Evolutionary conservation across 2,113 vertebrate genomes (phyloP).

Genomic region (Podiceps cristatus): DNA sequence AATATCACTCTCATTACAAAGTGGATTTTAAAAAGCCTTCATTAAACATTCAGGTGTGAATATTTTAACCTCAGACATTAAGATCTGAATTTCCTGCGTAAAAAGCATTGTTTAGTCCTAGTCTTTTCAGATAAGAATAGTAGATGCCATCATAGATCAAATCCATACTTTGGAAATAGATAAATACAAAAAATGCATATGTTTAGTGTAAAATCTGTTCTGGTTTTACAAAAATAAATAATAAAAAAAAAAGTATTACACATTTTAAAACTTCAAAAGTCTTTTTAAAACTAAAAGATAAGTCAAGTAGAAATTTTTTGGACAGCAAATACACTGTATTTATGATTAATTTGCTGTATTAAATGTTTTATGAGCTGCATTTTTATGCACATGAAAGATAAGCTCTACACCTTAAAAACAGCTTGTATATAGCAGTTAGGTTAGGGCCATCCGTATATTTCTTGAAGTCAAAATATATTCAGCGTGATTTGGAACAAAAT

Average conservation of each 20-base stretch:
- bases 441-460: not conserved
- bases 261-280: not conserved
- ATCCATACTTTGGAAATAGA: not conserved
- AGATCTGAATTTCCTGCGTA: not conserved
- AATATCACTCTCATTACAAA: not conserved
- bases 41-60: not conserved
- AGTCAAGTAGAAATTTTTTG: not conserved
- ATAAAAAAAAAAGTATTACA: not conserved
- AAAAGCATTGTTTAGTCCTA: not conserved
- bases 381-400: not conserved
- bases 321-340: not conserved
- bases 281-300: not conserved
- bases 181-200: not conserved
- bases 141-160: not conserved
- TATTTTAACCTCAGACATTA: not conserved
- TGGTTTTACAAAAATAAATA: not conserved
- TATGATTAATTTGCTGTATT: not conserved
- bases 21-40: not conserved
- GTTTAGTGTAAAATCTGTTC: not conserved
- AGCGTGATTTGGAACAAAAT: slow-evolving; percentile 1
- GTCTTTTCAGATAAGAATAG: not conserved
- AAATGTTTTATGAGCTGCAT: not conserved
- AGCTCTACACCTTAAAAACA: not conserved
- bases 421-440: not conserved
- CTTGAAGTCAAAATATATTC: not conserved